Conservation (phyloP, 2,797 vertebrate genomes). For the Helarctos malayanus region DNA sequence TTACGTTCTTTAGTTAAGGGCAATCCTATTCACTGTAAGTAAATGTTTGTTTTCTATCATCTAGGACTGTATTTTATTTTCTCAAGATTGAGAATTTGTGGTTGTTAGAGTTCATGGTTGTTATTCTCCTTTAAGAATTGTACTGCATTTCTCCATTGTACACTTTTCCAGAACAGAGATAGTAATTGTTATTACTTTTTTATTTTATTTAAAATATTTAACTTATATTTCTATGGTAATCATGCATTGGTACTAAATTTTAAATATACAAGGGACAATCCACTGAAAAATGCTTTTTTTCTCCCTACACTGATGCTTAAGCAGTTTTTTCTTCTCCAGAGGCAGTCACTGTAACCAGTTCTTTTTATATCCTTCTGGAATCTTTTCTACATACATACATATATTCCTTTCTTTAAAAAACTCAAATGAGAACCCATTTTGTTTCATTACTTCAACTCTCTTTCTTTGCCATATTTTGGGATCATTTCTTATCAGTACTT, state of each 20-base stretch:
- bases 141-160: background rate
- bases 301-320: background rate
- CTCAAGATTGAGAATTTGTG: background rate
- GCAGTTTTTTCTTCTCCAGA: background rate
- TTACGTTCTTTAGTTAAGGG: background rate
- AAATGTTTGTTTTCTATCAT: conserved; percentile 16
- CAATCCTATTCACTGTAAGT: background rate
- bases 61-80: background rate
- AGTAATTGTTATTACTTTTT: background rate
- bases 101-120: background rate
- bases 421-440: background rate
- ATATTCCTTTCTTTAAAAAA: background rate
- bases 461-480: background rate
- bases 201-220: background rate
- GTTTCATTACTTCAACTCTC: background rate
- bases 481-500: background rate
- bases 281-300: conserved; percentile 29
- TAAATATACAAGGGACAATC: background rate
- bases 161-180: background rate
- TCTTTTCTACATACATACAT: background rate
- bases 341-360: background rate
- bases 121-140: background rate
- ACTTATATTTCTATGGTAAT: background rate
- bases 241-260: background rate
- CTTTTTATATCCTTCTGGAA: background rate